phyloP scores from a whole-genome alignment of 2,888 invertebrate species.

The Amblyteles armatorius region DNA sequence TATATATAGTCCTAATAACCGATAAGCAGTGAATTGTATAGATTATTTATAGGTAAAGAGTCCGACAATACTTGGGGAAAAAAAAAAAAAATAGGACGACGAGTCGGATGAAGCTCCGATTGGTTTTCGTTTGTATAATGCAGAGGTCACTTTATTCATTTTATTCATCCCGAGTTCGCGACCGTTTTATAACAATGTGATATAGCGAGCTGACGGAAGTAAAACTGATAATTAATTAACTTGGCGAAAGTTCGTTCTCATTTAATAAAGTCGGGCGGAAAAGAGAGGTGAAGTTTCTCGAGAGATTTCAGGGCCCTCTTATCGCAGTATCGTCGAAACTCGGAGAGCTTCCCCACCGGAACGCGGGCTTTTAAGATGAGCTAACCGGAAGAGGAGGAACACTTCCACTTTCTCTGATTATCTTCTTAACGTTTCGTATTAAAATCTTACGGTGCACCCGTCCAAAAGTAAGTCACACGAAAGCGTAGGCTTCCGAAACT shows the following conservation, averaged over 20 bases:
- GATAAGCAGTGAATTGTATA: slow-evolving; percentile 27
- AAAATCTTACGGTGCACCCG: too few relatives aligned
- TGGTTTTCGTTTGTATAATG: slow-evolving; percentile 4
- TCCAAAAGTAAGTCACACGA: too few relatives aligned
- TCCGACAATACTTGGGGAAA: slow-evolving; percentile 49
- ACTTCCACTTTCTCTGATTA: slow-evolving; percentile 16
- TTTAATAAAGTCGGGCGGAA: slow-evolving; percentile 39
- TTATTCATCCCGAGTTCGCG: neutral
- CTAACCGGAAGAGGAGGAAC: neutral
- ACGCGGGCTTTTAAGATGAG: neutral
- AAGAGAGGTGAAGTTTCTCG: slow-evolving; percentile 3
- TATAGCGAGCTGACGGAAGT: slow-evolving; percentile 9
- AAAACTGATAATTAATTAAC: slow-evolving; percentile 54
- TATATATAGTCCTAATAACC: slow-evolving; percentile 12
- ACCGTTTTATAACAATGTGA: slow-evolving; percentile 45
- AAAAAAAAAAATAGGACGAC: slow-evolving; percentile 58
- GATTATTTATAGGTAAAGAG: neutral
- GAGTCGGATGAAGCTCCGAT: slow-evolving; percentile 11
- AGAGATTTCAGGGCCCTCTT: slow-evolving; percentile 7
- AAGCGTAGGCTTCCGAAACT: too few relatives aligned
- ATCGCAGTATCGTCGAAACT: slow-evolving; percentile 22
- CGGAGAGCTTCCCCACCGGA: slow-evolving; percentile 10
- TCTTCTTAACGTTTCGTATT: slow-evolving; percentile 1
- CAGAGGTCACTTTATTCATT: slow-evolving; percentile 5
- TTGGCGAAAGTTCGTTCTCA: slow-evolving; percentile 43